These are phyloP conservation scores for Acarapis woodi DNA, from an alignment of 1,140 invertebrate genomes.

Conservation along the genomic window DNA sequence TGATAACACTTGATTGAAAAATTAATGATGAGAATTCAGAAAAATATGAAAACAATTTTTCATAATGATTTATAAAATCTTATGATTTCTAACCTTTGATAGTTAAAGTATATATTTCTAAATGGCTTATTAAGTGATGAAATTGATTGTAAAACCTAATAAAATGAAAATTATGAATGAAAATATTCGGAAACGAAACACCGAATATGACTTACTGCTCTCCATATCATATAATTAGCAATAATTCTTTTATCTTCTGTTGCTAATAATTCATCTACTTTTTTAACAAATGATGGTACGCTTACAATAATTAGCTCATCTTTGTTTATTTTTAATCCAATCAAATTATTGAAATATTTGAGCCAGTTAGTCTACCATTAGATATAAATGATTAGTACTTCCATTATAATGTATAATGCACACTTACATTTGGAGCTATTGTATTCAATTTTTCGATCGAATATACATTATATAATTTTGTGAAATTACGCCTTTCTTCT, in stretches of 20 bases:
- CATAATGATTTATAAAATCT: no score
- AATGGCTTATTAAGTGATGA: no score
- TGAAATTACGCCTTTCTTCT: slow-evolving; percentile 66
- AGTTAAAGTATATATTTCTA: no score
- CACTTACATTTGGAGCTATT: slow-evolving; percentile 33
- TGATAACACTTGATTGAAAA: no score
- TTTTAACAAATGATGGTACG: slow-evolving; percentile 38
- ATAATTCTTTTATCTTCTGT: slow-evolving; percentile 28
- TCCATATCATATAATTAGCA: slow-evolving; percentile 57
- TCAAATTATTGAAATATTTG: slow-evolving; percentile 43
- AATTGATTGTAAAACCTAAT: no score
- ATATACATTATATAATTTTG: slow-evolving; percentile 68
- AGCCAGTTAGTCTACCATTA: slow-evolving; percentile 37
- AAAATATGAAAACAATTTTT: no score
- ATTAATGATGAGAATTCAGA: no score
- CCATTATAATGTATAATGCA: neutral
- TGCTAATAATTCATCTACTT: slow-evolving; percentile 28
- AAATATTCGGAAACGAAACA: no score
- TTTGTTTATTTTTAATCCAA: slow-evolving; percentile 27
- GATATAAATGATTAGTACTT: no score
- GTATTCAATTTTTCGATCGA: slow-evolving; percentile 37
- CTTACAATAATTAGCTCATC: slow-evolving; percentile 48
- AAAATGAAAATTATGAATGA: no score
- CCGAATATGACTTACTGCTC: no score
- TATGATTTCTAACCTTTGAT: no score